phyloP scores from a whole-genome alignment of 2,113 vertebrate species.

The Dissostichus mawsoni region DNA sequence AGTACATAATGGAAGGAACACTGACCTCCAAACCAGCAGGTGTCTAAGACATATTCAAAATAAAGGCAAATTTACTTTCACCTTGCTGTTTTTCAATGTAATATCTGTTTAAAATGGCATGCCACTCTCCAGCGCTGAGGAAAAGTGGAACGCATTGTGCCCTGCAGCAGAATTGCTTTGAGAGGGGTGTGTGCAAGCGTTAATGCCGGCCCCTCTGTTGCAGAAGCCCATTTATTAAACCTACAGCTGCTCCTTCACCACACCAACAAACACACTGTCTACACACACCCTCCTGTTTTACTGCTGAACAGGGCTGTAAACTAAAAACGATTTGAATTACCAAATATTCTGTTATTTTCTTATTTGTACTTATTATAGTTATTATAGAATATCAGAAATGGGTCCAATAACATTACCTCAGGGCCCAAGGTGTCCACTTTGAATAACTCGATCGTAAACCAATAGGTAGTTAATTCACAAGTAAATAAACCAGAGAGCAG shows the following conservation, averaged over 20 bases:
- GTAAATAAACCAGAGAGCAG: not conserved
- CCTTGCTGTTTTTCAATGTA: conserved; percentile 64
- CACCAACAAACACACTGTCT: conserved; percentile 44
- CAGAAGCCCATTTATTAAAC: conserved; percentile 75
- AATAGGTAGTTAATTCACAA: not conserved
- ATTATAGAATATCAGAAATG: not conserved
- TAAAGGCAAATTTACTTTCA: conserved; percentile 55
- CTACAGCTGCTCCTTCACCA: conserved; percentile 67
- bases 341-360: not conserved
- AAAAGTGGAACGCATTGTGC: conserved; percentile 79
- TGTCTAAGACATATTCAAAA: conserved; percentile 43
- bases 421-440: not conserved
- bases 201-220: conserved; percentile 56
- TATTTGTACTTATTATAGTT: not conserved
- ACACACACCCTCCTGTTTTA: conserved; percentile 20
- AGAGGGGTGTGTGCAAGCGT: conserved; percentile 59
- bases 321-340: not conserved
- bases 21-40: conserved; percentile 53
- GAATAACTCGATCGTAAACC: not conserved
- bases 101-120: conserved; percentile 72
- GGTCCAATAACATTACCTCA: not conserved
- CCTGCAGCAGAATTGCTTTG: conserved; percentile 77
- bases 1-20: conserved; percentile 40
- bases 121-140: conserved; percentile 71
- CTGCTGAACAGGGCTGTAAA: not conserved